Evolutionary conservation across 2,113 vertebrate species (phyloP).

Genomic region (Barnardius zonarius): DNA sequence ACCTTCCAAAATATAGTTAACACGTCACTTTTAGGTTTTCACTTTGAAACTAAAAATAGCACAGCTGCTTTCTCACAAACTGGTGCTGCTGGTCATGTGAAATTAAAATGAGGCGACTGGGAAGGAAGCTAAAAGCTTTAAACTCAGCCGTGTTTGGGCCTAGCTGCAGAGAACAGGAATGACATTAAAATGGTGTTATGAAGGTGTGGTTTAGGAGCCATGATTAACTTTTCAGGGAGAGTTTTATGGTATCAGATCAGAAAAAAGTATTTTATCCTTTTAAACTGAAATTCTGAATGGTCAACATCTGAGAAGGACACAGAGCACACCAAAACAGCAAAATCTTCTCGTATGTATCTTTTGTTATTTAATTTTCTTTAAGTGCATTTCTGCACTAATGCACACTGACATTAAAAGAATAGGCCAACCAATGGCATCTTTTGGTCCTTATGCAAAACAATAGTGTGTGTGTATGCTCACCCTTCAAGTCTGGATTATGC

Average conservation of each 20-base stretch:
- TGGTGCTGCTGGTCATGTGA: background rate
- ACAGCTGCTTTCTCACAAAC: background rate
- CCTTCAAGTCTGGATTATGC: background rate
- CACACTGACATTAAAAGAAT: background rate
- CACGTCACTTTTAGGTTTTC: background rate
- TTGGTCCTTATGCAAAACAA: background rate
- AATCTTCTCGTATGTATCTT: background rate
- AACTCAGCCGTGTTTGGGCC: background rate
- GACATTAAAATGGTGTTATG: background rate
- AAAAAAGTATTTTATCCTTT: background rate
- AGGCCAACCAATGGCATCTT: background rate
- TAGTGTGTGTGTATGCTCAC: background rate
- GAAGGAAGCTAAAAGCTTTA: background rate
- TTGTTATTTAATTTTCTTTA: background rate
- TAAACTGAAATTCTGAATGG: background rate
- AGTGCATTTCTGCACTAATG: background rate
- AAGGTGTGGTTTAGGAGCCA: background rate
- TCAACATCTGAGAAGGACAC: background rate
- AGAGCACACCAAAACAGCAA: background rate
- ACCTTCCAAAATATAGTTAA: background rate
- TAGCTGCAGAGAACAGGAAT: background rate
- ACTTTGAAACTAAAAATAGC: background rate
- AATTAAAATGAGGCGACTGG: background rate
- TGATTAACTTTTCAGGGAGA: background rate
- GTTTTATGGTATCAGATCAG: background rate